Percentiles rank a stretch among this genome's conserved stretches.
These are phyloP conservation scores for Actinia tenebrosa DNA, from an alignment of 64 coral and sea anemone species.

Conservation along the genomic window DNA sequence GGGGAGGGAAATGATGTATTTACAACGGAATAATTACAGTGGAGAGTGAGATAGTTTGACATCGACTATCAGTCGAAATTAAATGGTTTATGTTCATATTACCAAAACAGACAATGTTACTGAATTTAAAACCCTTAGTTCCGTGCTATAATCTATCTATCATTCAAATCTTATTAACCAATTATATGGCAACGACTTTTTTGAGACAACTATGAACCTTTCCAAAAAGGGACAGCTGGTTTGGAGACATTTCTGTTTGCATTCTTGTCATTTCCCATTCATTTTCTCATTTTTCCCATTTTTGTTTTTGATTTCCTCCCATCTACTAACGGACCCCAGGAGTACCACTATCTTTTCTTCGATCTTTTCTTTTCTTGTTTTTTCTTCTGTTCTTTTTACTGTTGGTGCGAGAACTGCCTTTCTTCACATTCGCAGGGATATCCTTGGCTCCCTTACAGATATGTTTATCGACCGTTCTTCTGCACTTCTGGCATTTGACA, in stretches of 20 bases:
- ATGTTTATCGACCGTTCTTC: constrained; percentile 79
- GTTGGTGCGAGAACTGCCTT: constrained; percentile 2
- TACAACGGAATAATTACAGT: not conserved
- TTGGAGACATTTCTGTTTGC: not conserved
- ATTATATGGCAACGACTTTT: too few species aligned
- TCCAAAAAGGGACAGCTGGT: too few species aligned
- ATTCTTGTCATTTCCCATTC: not conserved
- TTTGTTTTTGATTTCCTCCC: not conserved
- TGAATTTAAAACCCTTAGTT: too few species aligned
- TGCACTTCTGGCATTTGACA: constrained; percentile 81
- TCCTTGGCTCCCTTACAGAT: constrained; percentile 66
- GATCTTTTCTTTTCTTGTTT: constrained; percentile 26
- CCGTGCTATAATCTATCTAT: too few species aligned
- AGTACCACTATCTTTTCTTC: not conserved
- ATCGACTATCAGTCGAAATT: too few species aligned
- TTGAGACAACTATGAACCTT: too few species aligned
- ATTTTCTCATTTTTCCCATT: not conserved
- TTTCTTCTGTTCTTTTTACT: constrained; percentile 29
- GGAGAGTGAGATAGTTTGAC: too few species aligned
- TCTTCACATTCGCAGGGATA: not conserved
- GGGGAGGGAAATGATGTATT: not conserved
- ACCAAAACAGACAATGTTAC: too few species aligned
- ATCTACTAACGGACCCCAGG: not conserved
- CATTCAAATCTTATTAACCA: too few species aligned
- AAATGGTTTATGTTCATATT: too few species aligned